Percentiles rank a stretch among this genome's conserved stretches.
Conservation (phyloP, 2,113 vertebrate species). For the Bubo blakistoni region DNA sequence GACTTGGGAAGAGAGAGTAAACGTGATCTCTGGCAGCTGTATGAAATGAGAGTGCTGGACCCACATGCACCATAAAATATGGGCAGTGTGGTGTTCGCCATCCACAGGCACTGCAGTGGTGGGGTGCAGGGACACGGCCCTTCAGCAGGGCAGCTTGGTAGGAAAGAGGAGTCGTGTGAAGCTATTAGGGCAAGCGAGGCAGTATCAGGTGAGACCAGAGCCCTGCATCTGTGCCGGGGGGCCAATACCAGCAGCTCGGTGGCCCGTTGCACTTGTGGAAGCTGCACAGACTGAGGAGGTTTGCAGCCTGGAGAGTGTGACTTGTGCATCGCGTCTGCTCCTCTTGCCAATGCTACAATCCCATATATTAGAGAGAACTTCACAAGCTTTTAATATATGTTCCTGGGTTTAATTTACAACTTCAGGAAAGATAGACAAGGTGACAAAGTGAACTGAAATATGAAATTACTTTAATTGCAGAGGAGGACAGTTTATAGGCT, state of each 20-base stretch:
- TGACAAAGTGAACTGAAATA: slow-evolving; percentile 55
- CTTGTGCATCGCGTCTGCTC: rapidly evolving
- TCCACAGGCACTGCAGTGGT: background rate
- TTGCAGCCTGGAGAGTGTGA: background rate
- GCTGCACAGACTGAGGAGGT: background rate
- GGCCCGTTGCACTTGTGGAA: rapidly evolving
- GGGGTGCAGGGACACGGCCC: background rate
- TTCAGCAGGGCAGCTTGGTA: background rate
- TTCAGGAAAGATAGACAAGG: slow-evolving; percentile 50
- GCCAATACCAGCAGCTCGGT: background rate
- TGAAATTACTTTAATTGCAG: slow-evolving; percentile 61
- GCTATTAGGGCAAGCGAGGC: background rate
- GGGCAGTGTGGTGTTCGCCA: rapidly evolving
- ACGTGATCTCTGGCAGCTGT: background rate
- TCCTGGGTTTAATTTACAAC: slow-evolving; percentile 29
- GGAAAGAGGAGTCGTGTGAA: background rate
- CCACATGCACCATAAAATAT: rapidly evolving
- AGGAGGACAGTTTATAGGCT: slow-evolving; percentile 46
- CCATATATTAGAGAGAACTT: background rate
- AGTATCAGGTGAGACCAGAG: background rate
- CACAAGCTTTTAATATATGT: background rate
- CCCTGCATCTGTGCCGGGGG: rapidly evolving
- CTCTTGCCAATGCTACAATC: background rate
- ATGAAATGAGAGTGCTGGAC: background rate
- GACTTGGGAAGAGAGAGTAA: background rate